Evolutionary conservation across 2,888 invertebrate genomes (phyloP).

Genomic region (Tryphoninae sp.): DNA sequence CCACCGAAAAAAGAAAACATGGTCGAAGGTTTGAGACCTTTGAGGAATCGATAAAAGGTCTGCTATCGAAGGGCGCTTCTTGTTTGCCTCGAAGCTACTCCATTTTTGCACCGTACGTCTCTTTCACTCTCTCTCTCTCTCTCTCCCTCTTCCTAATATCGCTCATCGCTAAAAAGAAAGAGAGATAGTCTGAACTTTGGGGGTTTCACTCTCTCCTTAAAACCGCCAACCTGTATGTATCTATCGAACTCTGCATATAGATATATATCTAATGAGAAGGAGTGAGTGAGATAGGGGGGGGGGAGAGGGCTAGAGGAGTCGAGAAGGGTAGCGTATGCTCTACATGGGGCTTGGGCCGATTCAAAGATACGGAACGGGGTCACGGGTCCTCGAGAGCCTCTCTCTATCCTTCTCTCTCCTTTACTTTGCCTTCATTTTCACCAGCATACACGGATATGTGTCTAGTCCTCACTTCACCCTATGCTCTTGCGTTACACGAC

Average conservation of each 20-base stretch:
- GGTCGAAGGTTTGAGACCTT: not conserved
- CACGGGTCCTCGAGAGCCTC: conserved; percentile 66
- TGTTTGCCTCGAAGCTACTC: conserved; percentile 28
- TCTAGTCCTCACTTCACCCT: not conserved
- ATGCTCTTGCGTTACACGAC: not conserved
- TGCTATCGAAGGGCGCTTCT: conserved; percentile 11
- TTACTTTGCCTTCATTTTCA: conserved; percentile 46
- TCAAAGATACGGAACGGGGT: conserved; percentile 69
- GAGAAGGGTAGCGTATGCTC: conserved; percentile 32
- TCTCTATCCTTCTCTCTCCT: conserved; percentile 20
- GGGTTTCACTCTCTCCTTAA: conserved; percentile 33
- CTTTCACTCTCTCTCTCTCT: not conserved
- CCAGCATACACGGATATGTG: conserved; percentile 10
- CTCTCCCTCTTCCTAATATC: conserved; percentile 26
- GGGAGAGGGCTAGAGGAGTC: too few species aligned
- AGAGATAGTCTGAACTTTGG: not conserved
- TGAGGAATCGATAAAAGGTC: conserved; percentile 8
- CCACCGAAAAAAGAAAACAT: not conserved
- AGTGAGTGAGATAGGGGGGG: too few species aligned
- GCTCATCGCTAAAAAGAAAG: conserved; percentile 4
- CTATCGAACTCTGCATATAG: conserved; percentile 44
- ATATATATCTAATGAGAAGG: not conserved
- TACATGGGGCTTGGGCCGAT: conserved; percentile 55
- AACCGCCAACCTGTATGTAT: conserved; percentile 44
- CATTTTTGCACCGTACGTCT: conserved; percentile 18